Evolutionary conservation across 2,797 vertebrate species (phyloP), one percentile per base, ranked within the genome.

Genomic region (Neomorphus geoffroyi): DNA sequence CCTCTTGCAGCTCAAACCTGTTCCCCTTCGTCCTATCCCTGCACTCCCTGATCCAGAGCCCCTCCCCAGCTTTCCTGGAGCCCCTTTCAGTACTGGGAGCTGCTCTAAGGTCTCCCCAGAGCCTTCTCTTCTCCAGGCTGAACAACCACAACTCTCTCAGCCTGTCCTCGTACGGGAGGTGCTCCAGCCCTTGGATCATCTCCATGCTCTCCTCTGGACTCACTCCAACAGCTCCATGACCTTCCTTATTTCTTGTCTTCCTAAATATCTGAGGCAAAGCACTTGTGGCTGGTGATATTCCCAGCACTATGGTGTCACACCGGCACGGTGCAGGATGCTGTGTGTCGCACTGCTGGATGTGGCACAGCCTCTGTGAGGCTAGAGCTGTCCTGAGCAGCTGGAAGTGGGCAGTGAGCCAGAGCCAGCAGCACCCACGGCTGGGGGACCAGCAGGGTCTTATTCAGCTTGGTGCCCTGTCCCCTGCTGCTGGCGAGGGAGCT

Each of bases 381-480:
- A 23, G 54, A 71, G 41, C 62, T 89, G 79, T 32, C 45, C 28
- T 21, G 30, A 32, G 18, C 39, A 32, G 39, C 72, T 80, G 50
- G 50, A 81, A 41, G 27, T 18, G 27, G 22, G 8, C 77, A 41
- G n/a, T 0, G 15, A 54, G 56, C 57, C 1, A 1, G 6, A 46
- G 15, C 4, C 8, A 7, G 43, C 58, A 75, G 66, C 1, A 1
- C 30, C 32, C 62, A 22, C 46, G n/a, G n/a, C 50, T 67, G 43
- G 33, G 54, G 22, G 28, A 17, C 12, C 1, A 3, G 12, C n/a
- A 14, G 41, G 4, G 5, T 61, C 39, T 83, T 0, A 0, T 21
- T 37, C 8, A 1, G 18, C 78, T 84, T 7, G 2, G 27, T 78
- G 39, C 10, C 27, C 61, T 26, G 64, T 70, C 37, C 18, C 37